These are phyloP conservation scores for Columba janthina DNA, from an alignment of 2,113 vertebrate species.

Conservation along the genomic window DNA sequence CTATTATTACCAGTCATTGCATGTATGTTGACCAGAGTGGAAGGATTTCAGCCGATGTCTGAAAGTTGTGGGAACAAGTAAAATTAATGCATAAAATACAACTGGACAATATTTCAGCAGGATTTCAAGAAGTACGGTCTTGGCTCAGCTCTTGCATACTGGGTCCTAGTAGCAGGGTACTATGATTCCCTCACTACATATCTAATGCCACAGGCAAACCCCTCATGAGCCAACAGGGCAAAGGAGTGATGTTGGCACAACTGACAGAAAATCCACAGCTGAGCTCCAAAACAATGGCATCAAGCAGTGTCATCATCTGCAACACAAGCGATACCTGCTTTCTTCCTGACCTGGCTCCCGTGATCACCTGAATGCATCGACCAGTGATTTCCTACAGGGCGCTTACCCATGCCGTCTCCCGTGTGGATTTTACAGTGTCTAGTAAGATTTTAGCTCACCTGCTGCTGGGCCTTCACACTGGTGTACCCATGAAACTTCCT, in stretches of 20 bases:
- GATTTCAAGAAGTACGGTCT: not conserved
- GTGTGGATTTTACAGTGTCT: not conserved
- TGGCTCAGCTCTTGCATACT: not conserved
- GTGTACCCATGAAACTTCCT: not conserved
- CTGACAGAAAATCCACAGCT: not conserved
- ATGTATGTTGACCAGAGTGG: not conserved
- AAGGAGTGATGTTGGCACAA: not conserved
- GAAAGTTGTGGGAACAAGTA: not conserved
- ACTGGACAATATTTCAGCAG: not conserved
- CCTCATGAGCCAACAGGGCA: accelerated
- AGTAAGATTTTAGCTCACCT: not conserved
- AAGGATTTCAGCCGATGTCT: not conserved
- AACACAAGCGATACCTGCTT: not conserved
- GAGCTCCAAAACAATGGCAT: not conserved
- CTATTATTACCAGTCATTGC: not conserved
- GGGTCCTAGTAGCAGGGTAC: not conserved
- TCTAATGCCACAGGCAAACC: not conserved
- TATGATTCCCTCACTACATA: not conserved
- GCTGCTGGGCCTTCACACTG: not conserved
- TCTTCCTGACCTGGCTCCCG: not conserved
- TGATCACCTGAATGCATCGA: accelerated
- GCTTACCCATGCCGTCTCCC: not conserved
- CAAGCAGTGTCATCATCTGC: not conserved
- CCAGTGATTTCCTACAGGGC: not conserved
- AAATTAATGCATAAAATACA: not conserved